Percentiles rank a stretch among this genome's conserved stretches.
phyloP scores from a whole-genome alignment of 37 sponge, comb jelly and placozoan species.

The Bolinopsis microptera region DNA sequence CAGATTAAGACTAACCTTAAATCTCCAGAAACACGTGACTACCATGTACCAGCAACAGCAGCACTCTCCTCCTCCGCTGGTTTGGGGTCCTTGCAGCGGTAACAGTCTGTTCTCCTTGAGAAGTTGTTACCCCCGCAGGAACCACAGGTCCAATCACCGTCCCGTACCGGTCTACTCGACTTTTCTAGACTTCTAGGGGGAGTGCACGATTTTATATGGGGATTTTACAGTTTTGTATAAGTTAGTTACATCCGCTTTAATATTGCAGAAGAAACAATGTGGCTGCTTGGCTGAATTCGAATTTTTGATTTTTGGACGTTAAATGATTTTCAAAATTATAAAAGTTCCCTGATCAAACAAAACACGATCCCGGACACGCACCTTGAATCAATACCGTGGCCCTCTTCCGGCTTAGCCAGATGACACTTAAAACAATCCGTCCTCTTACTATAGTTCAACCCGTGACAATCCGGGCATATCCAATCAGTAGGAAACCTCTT shows the following conservation, averaged over 20 bases:
- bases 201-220: too few relatives aligned
- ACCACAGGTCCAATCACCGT: slow-evolving; percentile 26
- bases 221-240: too few relatives aligned
- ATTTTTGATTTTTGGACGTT: too few relatives aligned
- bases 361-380: too few relatives aligned
- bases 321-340: too few relatives aligned
- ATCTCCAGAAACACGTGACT: not conserved
- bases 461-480: slow-evolving; percentile 43
- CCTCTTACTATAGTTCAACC: slow-evolving; percentile 10
- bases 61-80: too few relatives aligned
- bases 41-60: not conserved
- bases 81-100: slow-evolving; percentile 28
- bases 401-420: slow-evolving; percentile 17
- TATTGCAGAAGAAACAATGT: too few relatives aligned
- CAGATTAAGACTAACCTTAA: not conserved
- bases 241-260: too few relatives aligned
- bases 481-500: slow-evolving; percentile 50
- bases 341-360: too few relatives aligned
- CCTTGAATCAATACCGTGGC: not conserved
- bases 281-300: too few relatives aligned
- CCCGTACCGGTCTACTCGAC: not conserved
- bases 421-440: slow-evolving; percentile 34
- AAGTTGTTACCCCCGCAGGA: slow-evolving; percentile 58
- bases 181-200: too few relatives aligned
- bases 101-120: slow-evolving; percentile 9